Evolutionary conservation across 2,113 vertebrate species (phyloP).

Genomic region (Paramormyrops kingsleyae): DNA sequence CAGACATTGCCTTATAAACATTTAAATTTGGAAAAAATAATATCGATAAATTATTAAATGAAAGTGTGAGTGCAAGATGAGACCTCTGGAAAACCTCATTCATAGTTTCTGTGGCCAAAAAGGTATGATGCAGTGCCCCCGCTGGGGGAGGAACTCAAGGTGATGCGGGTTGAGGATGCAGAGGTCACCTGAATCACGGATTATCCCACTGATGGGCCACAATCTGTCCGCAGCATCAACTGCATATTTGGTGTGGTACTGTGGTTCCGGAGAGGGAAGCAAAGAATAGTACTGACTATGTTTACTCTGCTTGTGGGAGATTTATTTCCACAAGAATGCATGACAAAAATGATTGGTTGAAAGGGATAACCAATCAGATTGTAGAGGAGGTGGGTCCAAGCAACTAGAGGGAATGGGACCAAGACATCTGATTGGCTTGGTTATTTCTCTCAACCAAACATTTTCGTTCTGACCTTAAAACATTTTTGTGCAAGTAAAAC

Average conservation of each 20-base stretch:
- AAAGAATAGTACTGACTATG: neutral
- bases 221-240: neutral
- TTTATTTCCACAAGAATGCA: too few relatives aligned
- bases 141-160: neutral
- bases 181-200: neutral
- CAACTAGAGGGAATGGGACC: too few relatives aligned
- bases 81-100: neutral
- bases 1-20: slow-evolving; percentile 1
- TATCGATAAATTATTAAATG: neutral
- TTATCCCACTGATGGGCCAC: neutral
- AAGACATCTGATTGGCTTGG: too few relatives aligned
- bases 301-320: neutral
- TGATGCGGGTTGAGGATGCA: neutral
- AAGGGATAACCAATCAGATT: too few relatives aligned
- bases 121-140: neutral
- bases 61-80: neutral
- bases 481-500: too few relatives aligned
- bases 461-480: too few relatives aligned
- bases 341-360: too few relatives aligned
- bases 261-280: neutral
- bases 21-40: neutral
- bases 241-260: neutral
- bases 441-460: too few relatives aligned
- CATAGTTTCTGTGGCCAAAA: neutral
- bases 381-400: too few relatives aligned